Conservation (phyloP, 2,113 vertebrate species). For the Cyprinodon variegatus region DNA sequence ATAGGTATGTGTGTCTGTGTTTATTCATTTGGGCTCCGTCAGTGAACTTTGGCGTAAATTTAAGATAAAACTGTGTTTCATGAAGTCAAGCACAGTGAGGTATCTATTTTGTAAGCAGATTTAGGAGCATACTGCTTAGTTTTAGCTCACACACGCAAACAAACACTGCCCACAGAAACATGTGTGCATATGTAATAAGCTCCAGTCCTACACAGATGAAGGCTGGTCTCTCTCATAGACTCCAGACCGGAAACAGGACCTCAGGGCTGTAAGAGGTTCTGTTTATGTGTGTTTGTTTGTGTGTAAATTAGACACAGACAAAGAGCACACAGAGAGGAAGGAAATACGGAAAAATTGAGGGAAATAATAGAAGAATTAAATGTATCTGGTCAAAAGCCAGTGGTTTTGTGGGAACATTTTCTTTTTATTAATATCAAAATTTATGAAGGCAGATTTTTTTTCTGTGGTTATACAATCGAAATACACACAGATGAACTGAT, state of each 20-base stretch:
- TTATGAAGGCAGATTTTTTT: background rate
- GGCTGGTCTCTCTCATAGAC: slow-evolving; percentile 37
- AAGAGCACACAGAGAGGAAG: background rate
- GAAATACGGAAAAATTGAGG: slow-evolving; percentile 10
- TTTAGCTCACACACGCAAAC: slow-evolving; percentile 1
- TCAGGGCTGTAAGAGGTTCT: slow-evolving; percentile 15
- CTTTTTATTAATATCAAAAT: slow-evolving; percentile 15
- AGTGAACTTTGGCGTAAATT: slow-evolving; percentile 42
- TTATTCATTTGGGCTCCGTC: slow-evolving; percentile 1
- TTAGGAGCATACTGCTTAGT: slow-evolving; percentile 9
- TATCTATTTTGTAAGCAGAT: slow-evolving; percentile 13
- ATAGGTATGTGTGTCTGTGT: background rate
- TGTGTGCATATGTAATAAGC: slow-evolving; percentile 45
- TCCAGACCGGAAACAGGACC: slow-evolving; percentile 58
- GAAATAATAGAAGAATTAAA: slow-evolving; percentile 19
- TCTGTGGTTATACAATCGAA: background rate
- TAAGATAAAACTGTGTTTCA: slow-evolving; percentile 23
- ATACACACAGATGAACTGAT: background rate
- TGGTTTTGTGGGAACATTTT: slow-evolving; percentile 19
- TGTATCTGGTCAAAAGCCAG: slow-evolving; percentile 10
- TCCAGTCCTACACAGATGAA: slow-evolving; percentile 43
- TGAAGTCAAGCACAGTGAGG: slow-evolving; percentile 25
- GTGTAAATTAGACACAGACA: slow-evolving; percentile 22
- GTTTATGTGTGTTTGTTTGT: slow-evolving; percentile 23
- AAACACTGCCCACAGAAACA: slow-evolving; percentile 14